Evolutionary conservation across 1,140 invertebrate species (phyloP).

Genomic region (Microplitis demolitor): DNA sequence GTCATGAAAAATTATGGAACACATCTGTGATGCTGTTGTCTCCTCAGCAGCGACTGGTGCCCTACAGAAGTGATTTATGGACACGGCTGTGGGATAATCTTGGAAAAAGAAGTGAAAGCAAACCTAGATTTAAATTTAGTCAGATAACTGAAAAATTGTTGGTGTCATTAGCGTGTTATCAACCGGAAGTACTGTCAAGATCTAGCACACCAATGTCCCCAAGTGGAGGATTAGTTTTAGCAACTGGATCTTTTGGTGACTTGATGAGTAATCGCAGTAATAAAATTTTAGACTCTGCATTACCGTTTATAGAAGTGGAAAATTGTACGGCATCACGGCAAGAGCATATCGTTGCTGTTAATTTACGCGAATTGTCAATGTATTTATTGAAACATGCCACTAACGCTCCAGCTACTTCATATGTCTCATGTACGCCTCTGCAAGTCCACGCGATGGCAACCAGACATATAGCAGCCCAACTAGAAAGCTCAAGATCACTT

Average conservation of each 20-base stretch:
- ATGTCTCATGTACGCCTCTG: slow-evolving; percentile 66
- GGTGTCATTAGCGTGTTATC: slow-evolving; percentile 79
- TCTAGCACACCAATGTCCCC: slow-evolving; percentile 83
- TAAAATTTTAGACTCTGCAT: slow-evolving; percentile 50
- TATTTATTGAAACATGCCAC: slow-evolving; percentile 75
- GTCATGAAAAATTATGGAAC: slow-evolving; percentile 76
- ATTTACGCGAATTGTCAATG: slow-evolving; percentile 80
- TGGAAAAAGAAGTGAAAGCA: slow-evolving; percentile 62
- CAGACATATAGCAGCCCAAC: slow-evolving; percentile 76
- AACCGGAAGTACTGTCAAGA: slow-evolving; percentile 82
- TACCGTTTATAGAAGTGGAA: slow-evolving; percentile 83
- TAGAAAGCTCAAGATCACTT: slow-evolving; percentile 76
- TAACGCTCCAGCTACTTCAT: slow-evolving; percentile 55
- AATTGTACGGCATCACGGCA: slow-evolving; percentile 84
- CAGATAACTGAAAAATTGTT: slow-evolving; percentile 77
- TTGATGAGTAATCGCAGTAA: slow-evolving; percentile 52
- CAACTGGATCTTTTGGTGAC: slow-evolving; percentile 51
- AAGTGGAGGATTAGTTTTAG: slow-evolving; percentile 53
- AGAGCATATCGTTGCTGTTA: slow-evolving; percentile 85
- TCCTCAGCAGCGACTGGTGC: slow-evolving; percentile 77
- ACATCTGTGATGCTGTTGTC: slow-evolving; percentile 81
- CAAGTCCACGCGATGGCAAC: slow-evolving; percentile 82
- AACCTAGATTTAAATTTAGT: slow-evolving; percentile 68
- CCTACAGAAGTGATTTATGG: slow-evolving; percentile 81
- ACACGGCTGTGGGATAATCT: slow-evolving; percentile 78